phyloP scores from a whole-genome alignment of 2,888 invertebrate genomes.

The Hecatera dysodea region DNA sequence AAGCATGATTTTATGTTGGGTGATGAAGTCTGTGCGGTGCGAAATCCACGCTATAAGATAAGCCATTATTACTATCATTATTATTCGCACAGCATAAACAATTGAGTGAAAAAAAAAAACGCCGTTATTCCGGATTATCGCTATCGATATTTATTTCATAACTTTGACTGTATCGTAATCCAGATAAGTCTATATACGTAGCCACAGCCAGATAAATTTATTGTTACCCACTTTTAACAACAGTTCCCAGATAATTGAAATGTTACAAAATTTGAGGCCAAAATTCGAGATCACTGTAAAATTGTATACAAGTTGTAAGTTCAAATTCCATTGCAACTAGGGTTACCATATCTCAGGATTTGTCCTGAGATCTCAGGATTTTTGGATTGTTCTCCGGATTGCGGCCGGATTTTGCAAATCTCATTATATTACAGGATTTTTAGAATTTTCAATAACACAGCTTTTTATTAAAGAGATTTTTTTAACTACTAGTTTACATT shows the following conservation, averaged over 20 bases:
- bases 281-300: background rate
- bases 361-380: no score
- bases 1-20: background rate
- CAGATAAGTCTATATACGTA: background rate
- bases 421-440: no score
- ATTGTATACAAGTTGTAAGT: no score
- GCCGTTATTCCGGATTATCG: conserved; percentile 6
- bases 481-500: no score
- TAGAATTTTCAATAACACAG: no score
- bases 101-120: background rate
- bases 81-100: background rate
- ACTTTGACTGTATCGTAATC: background rate
- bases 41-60: background rate
- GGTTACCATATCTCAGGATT: no score
- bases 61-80: background rate
- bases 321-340: no score
- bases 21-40: background rate
- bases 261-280: background rate
- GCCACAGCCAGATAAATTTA: background rate
- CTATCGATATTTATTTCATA: background rate
- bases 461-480: no score
- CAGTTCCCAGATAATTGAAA: background rate
- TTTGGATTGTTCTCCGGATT: no score
- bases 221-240: background rate
- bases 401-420: no score